Conservation (phyloP, 2,888 invertebrate species). For the Nomada lathburiana region DNA sequence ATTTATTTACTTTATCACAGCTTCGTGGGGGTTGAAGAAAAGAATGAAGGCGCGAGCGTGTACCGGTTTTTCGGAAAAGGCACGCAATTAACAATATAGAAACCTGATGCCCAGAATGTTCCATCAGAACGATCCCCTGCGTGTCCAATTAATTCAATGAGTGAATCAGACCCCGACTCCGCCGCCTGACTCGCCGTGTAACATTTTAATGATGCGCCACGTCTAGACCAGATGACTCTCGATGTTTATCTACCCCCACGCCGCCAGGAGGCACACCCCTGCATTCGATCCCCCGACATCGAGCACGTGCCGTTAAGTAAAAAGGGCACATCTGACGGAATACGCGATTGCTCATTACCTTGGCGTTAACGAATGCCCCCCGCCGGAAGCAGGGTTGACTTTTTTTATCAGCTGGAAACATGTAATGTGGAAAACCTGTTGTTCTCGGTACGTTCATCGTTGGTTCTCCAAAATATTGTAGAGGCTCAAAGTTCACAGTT, state of each 20-base stretch:
- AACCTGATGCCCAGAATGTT: slow-evolving; percentile 48
- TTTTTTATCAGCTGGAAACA: slow-evolving; percentile 8
- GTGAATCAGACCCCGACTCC: slow-evolving; percentile 79
- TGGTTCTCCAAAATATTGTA: not conserved
- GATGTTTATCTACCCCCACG: slow-evolving; percentile 83
- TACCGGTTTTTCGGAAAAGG: not conserved
- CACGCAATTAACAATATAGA: slow-evolving; percentile 29
- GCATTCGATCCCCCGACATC: slow-evolving; percentile 64
- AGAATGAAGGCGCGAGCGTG: too few relatives aligned
- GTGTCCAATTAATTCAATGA: slow-evolving; percentile 82
- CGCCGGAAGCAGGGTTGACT: slow-evolving; percentile 21
- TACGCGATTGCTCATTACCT: slow-evolving; percentile 66
- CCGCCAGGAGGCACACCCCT: slow-evolving; percentile 81
- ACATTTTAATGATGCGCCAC: slow-evolving; percentile 80
- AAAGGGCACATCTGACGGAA: slow-evolving; percentile 73
- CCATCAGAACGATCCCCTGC: slow-evolving; percentile 62
- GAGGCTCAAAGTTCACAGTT: not conserved
- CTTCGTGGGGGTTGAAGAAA: too few relatives aligned
- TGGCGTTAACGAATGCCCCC: slow-evolving; percentile 32
- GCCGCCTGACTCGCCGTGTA: slow-evolving; percentile 64
- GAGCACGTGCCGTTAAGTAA: slow-evolving; percentile 76
- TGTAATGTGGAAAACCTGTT: slow-evolving; percentile 27
- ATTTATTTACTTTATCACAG: too few relatives aligned
- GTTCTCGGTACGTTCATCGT: not conserved
- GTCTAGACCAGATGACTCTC: slow-evolving; percentile 82